A percentile compares a stretch with the other conserved stretches of the same genome.
Conservation (phyloP, 1,140 invertebrate genomes). For the Pemphigus obesinymphae region DNA sequence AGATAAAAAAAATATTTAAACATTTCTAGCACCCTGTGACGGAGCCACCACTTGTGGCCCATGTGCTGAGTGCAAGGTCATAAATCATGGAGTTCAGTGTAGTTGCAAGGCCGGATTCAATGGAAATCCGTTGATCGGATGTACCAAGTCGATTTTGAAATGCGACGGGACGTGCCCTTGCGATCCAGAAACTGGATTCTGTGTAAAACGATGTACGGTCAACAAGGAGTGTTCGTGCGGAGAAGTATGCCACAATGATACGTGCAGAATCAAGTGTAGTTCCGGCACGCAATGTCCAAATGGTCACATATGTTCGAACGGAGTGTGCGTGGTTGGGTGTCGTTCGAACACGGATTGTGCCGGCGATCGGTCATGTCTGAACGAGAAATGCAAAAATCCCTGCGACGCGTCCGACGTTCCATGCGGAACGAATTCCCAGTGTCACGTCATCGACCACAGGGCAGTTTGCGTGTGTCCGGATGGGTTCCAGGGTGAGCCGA, state of each 20-base stretch:
- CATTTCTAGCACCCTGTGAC: slow-evolving; percentile 42
- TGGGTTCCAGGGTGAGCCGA: slow-evolving; percentile 73
- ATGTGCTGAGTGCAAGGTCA: slow-evolving; percentile 69
- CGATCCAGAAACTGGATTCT: slow-evolving; percentile 68
- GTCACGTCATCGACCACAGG: slow-evolving; percentile 68
- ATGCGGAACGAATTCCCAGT: slow-evolving; percentile 71
- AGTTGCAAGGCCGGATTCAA: slow-evolving; percentile 76
- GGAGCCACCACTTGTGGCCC: slow-evolving; percentile 63
- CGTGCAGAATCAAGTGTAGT: slow-evolving; percentile 62
- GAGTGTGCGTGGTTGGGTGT: slow-evolving; percentile 66
- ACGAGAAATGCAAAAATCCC: slow-evolving; percentile 70
- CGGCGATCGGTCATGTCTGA: slow-evolving; percentile 67
- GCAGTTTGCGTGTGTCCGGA: slow-evolving; percentile 81
- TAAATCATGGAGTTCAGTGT: slow-evolving; percentile 72
- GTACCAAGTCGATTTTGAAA: slow-evolving; percentile 55
- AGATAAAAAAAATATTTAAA: not conserved
- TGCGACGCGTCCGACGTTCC: slow-evolving; percentile 59
- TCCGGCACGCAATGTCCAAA: slow-evolving; percentile 53
- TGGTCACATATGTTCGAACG: slow-evolving; percentile 62
- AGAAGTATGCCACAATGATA: slow-evolving; percentile 61
- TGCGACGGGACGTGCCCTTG: slow-evolving; percentile 68
- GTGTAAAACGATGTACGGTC: slow-evolving; percentile 61
- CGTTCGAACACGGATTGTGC: slow-evolving; percentile 73
- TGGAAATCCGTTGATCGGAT: slow-evolving; percentile 72
- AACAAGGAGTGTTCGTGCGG: slow-evolving; percentile 71